Conservation (phyloP, 2,113 vertebrate species). For the Muntiacus reevesi region DNA sequence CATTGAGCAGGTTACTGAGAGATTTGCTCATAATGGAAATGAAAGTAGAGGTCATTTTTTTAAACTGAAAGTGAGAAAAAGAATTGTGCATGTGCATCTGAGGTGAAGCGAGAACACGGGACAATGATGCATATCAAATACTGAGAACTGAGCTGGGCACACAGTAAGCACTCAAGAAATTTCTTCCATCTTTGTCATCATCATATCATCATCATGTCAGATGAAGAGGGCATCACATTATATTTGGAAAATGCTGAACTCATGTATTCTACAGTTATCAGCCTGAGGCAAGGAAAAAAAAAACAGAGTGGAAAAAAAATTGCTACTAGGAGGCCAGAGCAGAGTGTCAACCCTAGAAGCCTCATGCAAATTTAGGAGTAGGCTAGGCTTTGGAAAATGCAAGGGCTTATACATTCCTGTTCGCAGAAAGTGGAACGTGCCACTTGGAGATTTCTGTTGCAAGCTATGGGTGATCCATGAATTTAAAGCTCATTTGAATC, state of each 20-base stretch:
- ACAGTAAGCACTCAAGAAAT: not conserved
- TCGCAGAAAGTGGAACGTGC: not conserved
- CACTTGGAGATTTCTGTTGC: not conserved
- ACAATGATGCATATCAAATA: not conserved
- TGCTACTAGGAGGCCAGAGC: not conserved
- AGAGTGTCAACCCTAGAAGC: not conserved
- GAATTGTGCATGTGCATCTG: not conserved
- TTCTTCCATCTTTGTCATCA: not conserved
- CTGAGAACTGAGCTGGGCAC: not conserved
- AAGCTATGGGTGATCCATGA: not conserved
- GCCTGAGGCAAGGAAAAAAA: not conserved
- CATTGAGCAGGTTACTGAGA: not conserved
- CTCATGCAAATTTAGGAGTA: not conserved
- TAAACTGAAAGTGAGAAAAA: not conserved
- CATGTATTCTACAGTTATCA: not conserved
- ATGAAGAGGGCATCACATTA: not conserved
- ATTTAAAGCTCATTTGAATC: not conserved
- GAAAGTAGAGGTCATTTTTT: constrained; percentile 35
- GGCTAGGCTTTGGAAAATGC: not conserved
- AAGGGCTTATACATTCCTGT: not conserved
- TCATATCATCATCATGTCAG: not conserved
- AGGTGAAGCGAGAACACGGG: not conserved
- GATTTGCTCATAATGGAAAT: constrained; percentile 12
- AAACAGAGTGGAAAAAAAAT: not conserved
- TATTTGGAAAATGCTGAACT: not conserved